Base-by-base conservation (phyloP, 2,113 vertebrate species). In the Galemys pyrenaicus region DNA sequence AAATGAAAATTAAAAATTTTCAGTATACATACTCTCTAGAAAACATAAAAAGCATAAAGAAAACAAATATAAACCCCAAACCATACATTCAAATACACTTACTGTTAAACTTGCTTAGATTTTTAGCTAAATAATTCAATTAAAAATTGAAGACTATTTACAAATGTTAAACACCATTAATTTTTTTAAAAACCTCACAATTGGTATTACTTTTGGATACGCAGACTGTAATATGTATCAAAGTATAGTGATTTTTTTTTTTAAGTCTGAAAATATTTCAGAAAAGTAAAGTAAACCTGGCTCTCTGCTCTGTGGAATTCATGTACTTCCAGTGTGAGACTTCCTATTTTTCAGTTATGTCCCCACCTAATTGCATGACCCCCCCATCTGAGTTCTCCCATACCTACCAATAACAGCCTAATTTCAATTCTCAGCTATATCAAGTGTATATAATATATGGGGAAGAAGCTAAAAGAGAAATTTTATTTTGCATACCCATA, bases 401-500 rank as follows among this genome's bases (percentile, higher is more conserved):
- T 11, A 70, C 12, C 20, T 71, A 16, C 39, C 73, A 3, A 11
- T 9, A 54, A 58, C 7, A 77, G 51, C 64, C 49, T 56, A 1
- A 56, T 22, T 20, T 56, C 20, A 56, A 56, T 56, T 56, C 54
- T 56, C 54, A 56, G 54, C 56, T n/a, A 30, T 6, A 67, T 39
- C 19, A 95, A 82, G 64, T 37, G 85, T 28, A 39, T 49, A 87
- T 79, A 83, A 85, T 20, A 49, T 12, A n/a, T 15, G 9, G 3
- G 35, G 51, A 35, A 20, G 49, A 89, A 83, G 15, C 24, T 82
- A 58, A 85, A 46, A 75, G 49, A 37, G 67, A 90, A 86, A 74
- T 15, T 44, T 62, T n/a, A 49, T 68, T 77, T 70, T 95, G 96
- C 99, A 70, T 98, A 99, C 99, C 99, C 99, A 39, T 99, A 99